A percentile compares a stretch with the other conserved stretches of the same genome.
Conservation (phyloP, 2,797 vertebrate species). For the Momotus momota region DNA sequence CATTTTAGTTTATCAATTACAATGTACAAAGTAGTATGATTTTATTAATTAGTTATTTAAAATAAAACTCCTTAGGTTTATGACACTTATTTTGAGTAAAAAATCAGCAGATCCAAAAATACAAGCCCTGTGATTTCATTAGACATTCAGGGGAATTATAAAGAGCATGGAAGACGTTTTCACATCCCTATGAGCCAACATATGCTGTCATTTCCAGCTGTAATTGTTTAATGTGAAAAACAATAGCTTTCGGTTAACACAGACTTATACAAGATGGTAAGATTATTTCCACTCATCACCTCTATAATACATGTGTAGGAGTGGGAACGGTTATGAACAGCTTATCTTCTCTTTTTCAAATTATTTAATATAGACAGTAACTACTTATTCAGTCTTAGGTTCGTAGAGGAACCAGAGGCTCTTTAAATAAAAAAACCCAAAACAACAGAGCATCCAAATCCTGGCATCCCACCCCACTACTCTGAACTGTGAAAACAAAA, state of each 20-base stretch:
- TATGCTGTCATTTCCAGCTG: slow-evolving; percentile 8
- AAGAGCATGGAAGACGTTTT: background rate
- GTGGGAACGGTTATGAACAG: background rate
- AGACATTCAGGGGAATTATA: background rate
- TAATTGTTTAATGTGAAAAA: slow-evolving; percentile 7
- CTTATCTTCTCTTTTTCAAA: background rate
- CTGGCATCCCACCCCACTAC: background rate
- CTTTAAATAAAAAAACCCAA: background rate
- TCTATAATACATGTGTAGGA: background rate
- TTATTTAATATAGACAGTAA: background rate
- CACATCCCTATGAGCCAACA: background rate
- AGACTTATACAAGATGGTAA: background rate
- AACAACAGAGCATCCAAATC: background rate
- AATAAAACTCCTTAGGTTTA: background rate
- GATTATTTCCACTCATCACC: background rate
- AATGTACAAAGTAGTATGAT: background rate
- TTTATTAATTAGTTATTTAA: background rate
- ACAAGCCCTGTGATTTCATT: background rate
- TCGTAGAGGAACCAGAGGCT: background rate
- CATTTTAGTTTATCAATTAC: background rate
- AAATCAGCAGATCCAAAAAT: background rate
- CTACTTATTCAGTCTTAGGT: background rate
- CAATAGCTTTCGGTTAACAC: background rate
- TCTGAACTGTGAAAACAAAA: background rate
- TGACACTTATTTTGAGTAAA: background rate